Base-by-base conservation (phyloP, 2,888 invertebrate genomes). In the Cataglyphis rosenhaueri region DNA sequence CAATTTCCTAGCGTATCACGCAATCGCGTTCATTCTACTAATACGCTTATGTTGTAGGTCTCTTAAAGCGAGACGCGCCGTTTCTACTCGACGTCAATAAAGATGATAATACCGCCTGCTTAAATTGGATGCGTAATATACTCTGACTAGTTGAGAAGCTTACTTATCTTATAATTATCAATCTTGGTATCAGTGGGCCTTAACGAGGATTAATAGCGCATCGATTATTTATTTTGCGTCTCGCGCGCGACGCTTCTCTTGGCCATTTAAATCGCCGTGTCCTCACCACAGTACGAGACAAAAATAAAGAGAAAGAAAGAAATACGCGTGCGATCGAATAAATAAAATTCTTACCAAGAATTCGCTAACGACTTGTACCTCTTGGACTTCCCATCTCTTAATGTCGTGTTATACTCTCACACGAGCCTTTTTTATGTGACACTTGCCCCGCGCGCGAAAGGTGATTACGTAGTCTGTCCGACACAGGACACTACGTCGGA, bases 271-370 rank as follows among this genome's bases (percentile, higher is more conserved):
- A 89, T 82, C 86, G 81, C 86, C 73, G 83, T 81, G 84, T 87
- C 78, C 86, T 89, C 87, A 70, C 32, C 32, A 35, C 6, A 6
- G 82, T 21, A 15, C 25, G 85, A 82, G 65, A 41, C 55, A 68
- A 41, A 64, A 21, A 15, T 32, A 15, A 41, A n/a, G 44, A 10
- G 32, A 29, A 29, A 35, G 59, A 44, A 12, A 25, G 79, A 21
- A 21, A 35, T 55, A 21, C 29, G 15, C 71, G 71, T 83, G 88
- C 88, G 88, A 88, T 84, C 88, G 92, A 92, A 92, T 92, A 92
- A 92, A 92, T 92, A 92, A 92, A 92, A 92, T 92, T 89, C 91
- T 90, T 92, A 92, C 92, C 92, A 88, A 87, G 92, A 92, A 92
- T 92, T 85, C 91, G 90, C 91, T 92, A 92, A 92, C 91, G 91